A percentile compares a stretch with the other conserved stretches of the same genome.
Evolutionary conservation across 2,797 vertebrate genomes (phyloP).

Genomic region (Geotrypetes seraphini): DNA sequence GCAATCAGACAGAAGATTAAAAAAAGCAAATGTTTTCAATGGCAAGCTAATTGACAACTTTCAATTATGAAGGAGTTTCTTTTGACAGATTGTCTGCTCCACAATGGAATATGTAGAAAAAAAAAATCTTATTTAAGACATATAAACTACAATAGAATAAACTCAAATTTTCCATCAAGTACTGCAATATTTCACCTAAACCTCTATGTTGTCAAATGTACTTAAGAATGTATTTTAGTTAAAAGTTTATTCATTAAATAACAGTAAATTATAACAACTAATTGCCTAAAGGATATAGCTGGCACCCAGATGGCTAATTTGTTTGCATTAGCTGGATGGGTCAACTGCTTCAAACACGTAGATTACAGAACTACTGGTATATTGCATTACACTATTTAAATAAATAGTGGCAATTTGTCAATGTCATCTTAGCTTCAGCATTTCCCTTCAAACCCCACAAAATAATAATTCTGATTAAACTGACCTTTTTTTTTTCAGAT

Average conservation of each 20-base stretch:
- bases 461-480: constrained; percentile 78
- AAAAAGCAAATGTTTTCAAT: too few relatives aligned
- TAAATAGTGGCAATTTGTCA: constrained; percentile 96
- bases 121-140: neutral
- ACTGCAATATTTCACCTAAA: neutral
- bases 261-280: constrained; percentile 40
- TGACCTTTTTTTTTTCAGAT: constrained; percentile 64
- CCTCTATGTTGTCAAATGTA: constrained; percentile 27
- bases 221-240: constrained; percentile 17
- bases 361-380: constrained; percentile 73
- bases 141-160: constrained; percentile 3
- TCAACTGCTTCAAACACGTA: constrained; percentile 74
- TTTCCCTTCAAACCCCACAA: constrained; percentile 67
- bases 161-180: neutral
- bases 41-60: too few relatives aligned
- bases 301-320: constrained; percentile 66
- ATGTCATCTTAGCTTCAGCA: constrained; percentile 75
- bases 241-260: constrained; percentile 41
- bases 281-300: constrained; percentile 39
- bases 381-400: constrained; percentile 89
- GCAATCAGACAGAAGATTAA: too few relatives aligned
- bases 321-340: constrained; percentile 72
- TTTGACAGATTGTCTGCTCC: neutral
- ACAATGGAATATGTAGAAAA: neutral
- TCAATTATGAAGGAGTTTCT: too few relatives aligned